These are phyloP conservation scores for Anneissia japonica DNA, from an alignment of 35 echinoderm and acorn worm species.

Conservation along the genomic window DNA sequence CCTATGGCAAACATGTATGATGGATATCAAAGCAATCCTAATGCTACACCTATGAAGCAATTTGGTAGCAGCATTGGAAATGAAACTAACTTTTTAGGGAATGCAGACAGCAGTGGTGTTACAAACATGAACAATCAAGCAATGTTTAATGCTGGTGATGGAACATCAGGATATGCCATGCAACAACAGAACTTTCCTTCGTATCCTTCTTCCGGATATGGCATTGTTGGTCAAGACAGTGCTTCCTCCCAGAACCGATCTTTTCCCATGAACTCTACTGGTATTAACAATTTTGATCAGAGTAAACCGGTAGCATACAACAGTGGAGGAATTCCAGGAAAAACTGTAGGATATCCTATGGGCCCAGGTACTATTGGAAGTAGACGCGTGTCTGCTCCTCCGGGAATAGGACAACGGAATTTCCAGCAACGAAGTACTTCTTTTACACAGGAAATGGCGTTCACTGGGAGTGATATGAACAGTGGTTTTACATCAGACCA, in stretches of 20 bases:
- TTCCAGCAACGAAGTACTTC: background rate
- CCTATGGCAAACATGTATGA: background rate
- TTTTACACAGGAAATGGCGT: background rate
- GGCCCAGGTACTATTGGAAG: background rate
- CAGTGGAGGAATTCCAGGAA: background rate
- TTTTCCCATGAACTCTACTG: background rate
- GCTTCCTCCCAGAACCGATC: background rate
- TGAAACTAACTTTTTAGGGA: background rate
- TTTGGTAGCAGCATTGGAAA: background rate
- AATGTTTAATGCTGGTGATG: background rate
- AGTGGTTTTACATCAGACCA: background rate
- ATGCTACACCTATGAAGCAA: background rate
- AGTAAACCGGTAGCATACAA: background rate
- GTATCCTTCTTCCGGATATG: background rate
- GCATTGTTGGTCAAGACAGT: background rate
- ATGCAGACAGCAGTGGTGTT: background rate
- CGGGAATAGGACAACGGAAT: background rate
- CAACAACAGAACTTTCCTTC: background rate
- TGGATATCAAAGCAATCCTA: background rate
- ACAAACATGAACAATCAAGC: background rate
- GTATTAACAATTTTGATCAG: background rate
- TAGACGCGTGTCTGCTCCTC: background rate
- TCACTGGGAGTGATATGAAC: background rate
- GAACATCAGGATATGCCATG: background rate
- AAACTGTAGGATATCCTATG: background rate